phyloP scores from a whole-genome alignment of 2,113 vertebrate species.

The Oostethus manadensis region DNA sequence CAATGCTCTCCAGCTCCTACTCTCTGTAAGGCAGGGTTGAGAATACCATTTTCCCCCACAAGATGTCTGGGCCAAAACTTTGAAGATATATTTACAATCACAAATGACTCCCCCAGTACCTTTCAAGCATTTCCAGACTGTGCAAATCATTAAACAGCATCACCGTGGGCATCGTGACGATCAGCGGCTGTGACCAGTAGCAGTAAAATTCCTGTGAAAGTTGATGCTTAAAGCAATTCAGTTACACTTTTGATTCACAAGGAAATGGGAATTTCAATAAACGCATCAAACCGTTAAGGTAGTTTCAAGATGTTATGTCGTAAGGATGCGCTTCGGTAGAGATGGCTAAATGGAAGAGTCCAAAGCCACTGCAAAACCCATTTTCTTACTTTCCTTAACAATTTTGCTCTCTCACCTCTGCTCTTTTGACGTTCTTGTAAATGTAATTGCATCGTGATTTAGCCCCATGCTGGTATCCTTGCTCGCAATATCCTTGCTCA shows the following conservation, averaged over 20 bases:
- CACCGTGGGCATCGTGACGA: constrained; percentile 10
- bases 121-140: too few relatives aligned
- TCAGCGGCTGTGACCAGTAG: constrained; percentile 2
- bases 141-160: constrained; percentile 7
- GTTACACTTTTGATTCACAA: neutral
- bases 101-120: too few relatives aligned
- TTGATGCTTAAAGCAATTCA: neutral
- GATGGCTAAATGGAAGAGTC: neutral
- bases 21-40: too few relatives aligned
- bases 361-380: too few relatives aligned
- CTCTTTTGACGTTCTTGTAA: neutral
- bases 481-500: neutral
- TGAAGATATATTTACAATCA: too few relatives aligned
- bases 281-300: neutral
- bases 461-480: neutral
- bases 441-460: neutral
- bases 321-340: neutral
- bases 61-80: too few relatives aligned
- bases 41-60: too few relatives aligned
- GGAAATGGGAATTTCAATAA: neutral
- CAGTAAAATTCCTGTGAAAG: constrained; percentile 2
- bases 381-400: neutral
- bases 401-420: neutral
- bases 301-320: neutral
- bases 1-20: too few relatives aligned